A percentile compares a stretch with the other conserved stretches of the same genome.
Conservation (phyloP, 1,140 invertebrate species). For the Charaxes varanes region DNA sequence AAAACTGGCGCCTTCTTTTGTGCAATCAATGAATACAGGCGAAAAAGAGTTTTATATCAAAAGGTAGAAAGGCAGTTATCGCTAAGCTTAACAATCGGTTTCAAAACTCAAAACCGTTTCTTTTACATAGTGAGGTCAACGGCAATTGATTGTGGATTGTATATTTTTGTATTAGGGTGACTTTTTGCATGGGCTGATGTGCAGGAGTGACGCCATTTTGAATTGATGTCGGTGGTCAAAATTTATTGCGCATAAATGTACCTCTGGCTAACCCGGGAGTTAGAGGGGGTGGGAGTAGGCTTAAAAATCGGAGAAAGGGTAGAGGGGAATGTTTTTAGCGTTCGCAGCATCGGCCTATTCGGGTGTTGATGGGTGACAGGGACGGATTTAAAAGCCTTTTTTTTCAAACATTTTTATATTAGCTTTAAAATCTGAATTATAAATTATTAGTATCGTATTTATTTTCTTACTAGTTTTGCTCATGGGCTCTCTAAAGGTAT, state of each 20-base stretch:
- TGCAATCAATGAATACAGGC: slow-evolving; percentile 31
- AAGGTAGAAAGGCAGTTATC: slow-evolving; percentile 39
- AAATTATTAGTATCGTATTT: no score
- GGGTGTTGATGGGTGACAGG: slow-evolving; percentile 63
- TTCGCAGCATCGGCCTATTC: slow-evolving; percentile 68
- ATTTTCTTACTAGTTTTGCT: no score
- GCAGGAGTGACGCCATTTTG: slow-evolving; percentile 53
- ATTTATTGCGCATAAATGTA: slow-evolving; percentile 74
- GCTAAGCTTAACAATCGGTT: slow-evolving; percentile 32
- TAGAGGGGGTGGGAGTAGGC: slow-evolving; percentile 65
- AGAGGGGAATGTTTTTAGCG: slow-evolving; percentile 68
- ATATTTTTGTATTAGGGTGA: slow-evolving; percentile 23
- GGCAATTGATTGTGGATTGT: slow-evolving; percentile 28
- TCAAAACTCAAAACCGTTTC: slow-evolving; percentile 57
- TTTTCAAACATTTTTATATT: slow-evolving; percentile 13
- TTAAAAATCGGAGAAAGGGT: slow-evolving; percentile 68
- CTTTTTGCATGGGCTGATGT: slow-evolving; percentile 27
- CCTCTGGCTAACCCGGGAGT: slow-evolving; percentile 70
- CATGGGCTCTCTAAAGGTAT: no score
- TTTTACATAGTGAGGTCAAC: slow-evolving; percentile 52
- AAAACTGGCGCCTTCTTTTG: slow-evolving; percentile 60
- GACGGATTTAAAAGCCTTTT: slow-evolving; percentile 28
- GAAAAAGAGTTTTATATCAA: slow-evolving; percentile 32
- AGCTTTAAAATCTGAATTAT: no score
- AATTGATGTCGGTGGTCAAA: slow-evolving; percentile 61